Percentiles rank a stretch among this genome's conserved stretches.
Evolutionary conservation across 1,140 invertebrate species (phyloP).

Genomic region (Dinoponera quadriceps): DNA sequence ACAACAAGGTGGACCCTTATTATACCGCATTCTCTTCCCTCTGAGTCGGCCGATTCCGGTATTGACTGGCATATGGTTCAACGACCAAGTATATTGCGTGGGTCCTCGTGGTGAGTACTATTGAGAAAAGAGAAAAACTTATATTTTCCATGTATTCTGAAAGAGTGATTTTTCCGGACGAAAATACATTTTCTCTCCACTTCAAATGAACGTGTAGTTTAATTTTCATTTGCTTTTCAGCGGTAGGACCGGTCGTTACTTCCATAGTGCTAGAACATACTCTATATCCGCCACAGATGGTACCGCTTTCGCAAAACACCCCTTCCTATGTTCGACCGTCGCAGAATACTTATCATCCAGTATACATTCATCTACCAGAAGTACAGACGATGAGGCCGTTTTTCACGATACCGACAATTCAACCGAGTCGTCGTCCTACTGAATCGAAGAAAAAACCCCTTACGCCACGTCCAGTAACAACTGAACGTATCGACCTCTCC

Average conservation of each 20-base stretch:
- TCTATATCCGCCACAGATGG: conserved; percentile 72
- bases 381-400: background rate
- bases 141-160: background rate
- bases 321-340: background rate
- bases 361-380: background rate
- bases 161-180: background rate
- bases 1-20: conserved; percentile 69
- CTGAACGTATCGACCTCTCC: background rate
- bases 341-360: background rate
- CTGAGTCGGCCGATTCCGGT: conserved; percentile 76
- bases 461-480: background rate
- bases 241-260: conserved; percentile 74
- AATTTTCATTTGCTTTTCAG: conserved; percentile 60
- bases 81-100: conserved; percentile 73
- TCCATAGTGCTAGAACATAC: conserved; percentile 80
- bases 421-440: background rate
- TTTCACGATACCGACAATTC: background rate
- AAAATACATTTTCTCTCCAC: background rate
- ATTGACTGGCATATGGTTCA: conserved; percentile 77
- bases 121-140: background rate
- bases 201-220: background rate
- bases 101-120: conserved; percentile 70
- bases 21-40: conserved; percentile 81
- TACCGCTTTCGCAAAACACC: conserved; percentile 1
- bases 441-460: background rate